A percentile compares a stretch with the other conserved stretches of the same genome.
Conservation (phyloP, 2,113 vertebrate genomes). For the Alectura lathami region DNA sequence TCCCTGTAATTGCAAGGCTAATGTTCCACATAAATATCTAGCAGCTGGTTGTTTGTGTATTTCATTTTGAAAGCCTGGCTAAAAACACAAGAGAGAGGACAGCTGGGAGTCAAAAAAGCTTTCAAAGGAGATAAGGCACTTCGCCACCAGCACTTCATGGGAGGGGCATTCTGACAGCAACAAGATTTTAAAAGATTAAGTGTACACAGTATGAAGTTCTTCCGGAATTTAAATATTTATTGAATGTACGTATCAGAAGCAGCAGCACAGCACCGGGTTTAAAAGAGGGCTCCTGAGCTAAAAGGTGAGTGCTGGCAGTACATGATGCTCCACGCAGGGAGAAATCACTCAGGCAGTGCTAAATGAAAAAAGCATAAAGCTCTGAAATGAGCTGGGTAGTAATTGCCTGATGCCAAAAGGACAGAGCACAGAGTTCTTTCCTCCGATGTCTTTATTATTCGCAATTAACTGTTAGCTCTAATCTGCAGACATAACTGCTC, state of each 20-base stretch:
- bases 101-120: conserved; percentile 64
- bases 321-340: background rate
- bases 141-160: conserved; percentile 17
- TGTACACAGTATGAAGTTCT: background rate
- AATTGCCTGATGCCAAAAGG: conserved; percentile 7
- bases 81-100: conserved; percentile 42
- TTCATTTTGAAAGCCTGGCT: conserved; percentile 45
- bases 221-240: conserved; percentile 46
- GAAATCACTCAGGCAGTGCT: background rate
- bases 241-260: background rate
- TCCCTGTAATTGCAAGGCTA: conserved; percentile 56
- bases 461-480: background rate
- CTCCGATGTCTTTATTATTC: background rate
- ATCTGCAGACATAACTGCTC: background rate
- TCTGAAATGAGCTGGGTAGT: background rate
- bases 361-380: background rate
- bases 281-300: background rate
- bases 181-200: conserved; percentile 29
- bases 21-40: conserved; percentile 54
- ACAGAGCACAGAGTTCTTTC: background rate
- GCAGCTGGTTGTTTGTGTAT: conserved; percentile 61
- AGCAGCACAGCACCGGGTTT: background rate
- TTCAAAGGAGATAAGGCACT: conserved; percentile 36
- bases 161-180: background rate
- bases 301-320: background rate